Base-by-base conservation (phyloP, 2,888 invertebrate species). In the Sphinx pinastri region DNA sequence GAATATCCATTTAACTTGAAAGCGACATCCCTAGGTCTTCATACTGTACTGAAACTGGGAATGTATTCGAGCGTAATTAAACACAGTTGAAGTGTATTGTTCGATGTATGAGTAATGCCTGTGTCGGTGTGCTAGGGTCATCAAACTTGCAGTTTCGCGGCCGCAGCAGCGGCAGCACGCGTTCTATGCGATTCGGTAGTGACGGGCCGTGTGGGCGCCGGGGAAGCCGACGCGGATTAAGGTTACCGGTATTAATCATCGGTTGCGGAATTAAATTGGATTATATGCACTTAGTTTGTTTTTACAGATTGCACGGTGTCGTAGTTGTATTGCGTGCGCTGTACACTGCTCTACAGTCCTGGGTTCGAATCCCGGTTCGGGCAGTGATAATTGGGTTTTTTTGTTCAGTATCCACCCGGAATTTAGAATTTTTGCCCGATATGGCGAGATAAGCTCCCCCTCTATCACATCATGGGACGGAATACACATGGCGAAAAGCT, bases 71-170 rank as follows among this genome's bases (percentile, higher is more conserved):
- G 19, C 19, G 31, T 67, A 63, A 68, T 70, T 49, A 54, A 68
- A 68, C 19, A 14, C 57, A 19, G 68, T 55, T 55, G 63, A 63
- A 49, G 19, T 63, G 63, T 63, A 63, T 63, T 63, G 63, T 63
- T 63, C 47, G 49, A 63, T 63, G 63, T 63, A 63, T 63, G 68
- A 68, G 68, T 58, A 68, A 68, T 68, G 25, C 16, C 63, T 47
- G 73, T 74, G 71, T 76, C 81, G 76, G 76, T 79, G 80, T 77
- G 76, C 71, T 75, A 78, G 76, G 86, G 85, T 87, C 88, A 81
- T 82, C 77, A 79, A 86, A 86, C 87, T 80, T 81, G 75, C 77
- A 77, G 73, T 76, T 74, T 76, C 75, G 74, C 54, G 73, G 73
- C 73, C 75, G 72, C 16, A 19, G 19, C 63, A 11, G 2, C 60